Base-by-base conservation (phyloP, 2,113 vertebrate genomes). In the Protobothrops mucrosquamatus region DNA sequence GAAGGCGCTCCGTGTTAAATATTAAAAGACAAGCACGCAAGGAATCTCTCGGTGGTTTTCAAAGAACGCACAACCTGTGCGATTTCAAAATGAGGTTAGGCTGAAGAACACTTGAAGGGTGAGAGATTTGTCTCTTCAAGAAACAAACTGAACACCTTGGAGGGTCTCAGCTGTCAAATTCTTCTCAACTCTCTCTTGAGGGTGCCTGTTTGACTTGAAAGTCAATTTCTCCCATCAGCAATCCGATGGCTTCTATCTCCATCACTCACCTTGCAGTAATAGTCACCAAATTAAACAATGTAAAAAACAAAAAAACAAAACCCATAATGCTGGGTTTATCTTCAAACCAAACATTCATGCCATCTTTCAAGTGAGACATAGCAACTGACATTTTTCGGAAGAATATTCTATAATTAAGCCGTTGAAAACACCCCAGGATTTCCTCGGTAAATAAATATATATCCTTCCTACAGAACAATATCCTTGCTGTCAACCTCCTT, bases 401-500 rank as follows among this genome's bases (percentile, higher is more conserved):
- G 85, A 0, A 95, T 93, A 94, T 94, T 88, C 95, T 93, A 94
- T 93, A 96, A 96, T 95, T 95, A 97, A 96, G 96, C 92, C 95
- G 95, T 8, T 93, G 87, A 95, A 98, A 97, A 96, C 93, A 90
- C 26, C 10, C 92, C 89, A 92, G 74, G 93, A 94, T 94, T 89
- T 89, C 95, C 93, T 74, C 93, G 3, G 93, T 96, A 97, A 96
- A 96, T 55, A 89, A n/a, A 85, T 93, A 96, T 96, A 95, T 93
- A 96, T 94, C 88, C 52, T 94, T 95, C 95, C 96, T 92, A 96
- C 87, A 96, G 93, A 96, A 97, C 92, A 95, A 97, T 97, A 97
- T 97, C 92, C 94, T 97, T 61, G 94, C 97, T 96, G 97, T 96
- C 97, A 97, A 97, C 94, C 93, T 74, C 95, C 92, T 97, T 98